phyloP scores from a whole-genome alignment of 2,888 invertebrate species.

The Fabriciana adippe region DNA sequence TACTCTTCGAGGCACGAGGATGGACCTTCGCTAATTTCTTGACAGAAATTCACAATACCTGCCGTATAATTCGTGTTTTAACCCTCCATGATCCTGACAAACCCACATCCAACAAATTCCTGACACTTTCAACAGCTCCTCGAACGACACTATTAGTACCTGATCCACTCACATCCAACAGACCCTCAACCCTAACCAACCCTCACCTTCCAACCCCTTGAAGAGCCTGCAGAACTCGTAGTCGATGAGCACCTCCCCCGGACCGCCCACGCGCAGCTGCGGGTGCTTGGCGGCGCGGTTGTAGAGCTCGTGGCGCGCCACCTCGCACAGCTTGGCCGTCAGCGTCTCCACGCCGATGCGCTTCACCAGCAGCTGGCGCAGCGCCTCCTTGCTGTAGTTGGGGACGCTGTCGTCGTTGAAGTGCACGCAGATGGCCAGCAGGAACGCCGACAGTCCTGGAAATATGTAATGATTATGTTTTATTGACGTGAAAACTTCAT shows the following conservation, averaged over 20 bases:
- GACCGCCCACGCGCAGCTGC: constrained; percentile 89
- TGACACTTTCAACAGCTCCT: no score
- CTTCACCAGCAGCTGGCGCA: constrained; percentile 89
- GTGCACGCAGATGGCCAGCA: constrained; percentile 95
- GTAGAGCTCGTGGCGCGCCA: constrained; percentile 95
- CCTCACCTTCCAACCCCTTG: constrained; percentile 88
- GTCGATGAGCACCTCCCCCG: constrained; percentile 93
- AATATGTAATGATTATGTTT: not conserved
- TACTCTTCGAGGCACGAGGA: no score
- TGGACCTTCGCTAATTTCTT: no score
- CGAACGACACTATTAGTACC: no score
- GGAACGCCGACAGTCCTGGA: constrained; percentile 88
- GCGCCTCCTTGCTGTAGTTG: constrained; percentile 85
- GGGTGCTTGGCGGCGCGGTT: constrained; percentile 96
- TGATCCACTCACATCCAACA: no score
- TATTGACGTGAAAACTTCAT: not conserved
- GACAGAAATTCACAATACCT: no score
- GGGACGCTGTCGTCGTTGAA: constrained; percentile 92
- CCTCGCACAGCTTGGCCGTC: constrained; percentile 91
- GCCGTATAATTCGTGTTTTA: no score
- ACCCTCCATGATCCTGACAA: no score
- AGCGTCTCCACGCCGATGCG: constrained; percentile 95
- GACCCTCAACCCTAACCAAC: not conserved
- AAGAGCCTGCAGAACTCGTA: constrained; percentile 97
- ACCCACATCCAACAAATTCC: no score